These are phyloP conservation scores for Nycticryphes semicollaris DNA, from an alignment of 2,113 vertebrate species.

Conservation along the genomic window DNA sequence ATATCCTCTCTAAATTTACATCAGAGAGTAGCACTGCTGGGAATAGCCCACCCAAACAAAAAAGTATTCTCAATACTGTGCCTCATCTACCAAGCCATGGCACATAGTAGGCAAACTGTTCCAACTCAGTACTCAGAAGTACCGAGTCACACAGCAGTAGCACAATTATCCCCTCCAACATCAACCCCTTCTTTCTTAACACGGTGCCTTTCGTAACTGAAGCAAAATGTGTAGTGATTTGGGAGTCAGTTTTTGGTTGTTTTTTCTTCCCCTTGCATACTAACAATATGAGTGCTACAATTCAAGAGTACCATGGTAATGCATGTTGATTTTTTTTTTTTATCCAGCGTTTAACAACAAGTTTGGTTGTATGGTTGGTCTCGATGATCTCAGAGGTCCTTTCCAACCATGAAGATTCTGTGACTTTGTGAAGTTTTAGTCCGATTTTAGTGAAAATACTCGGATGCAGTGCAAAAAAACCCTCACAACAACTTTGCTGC, in stretches of 20 bases:
- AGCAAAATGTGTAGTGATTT: background rate
- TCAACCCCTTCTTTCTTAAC: background rate
- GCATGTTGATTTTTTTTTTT: background rate
- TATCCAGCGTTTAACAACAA: background rate
- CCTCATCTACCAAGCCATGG: background rate
- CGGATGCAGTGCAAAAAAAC: background rate
- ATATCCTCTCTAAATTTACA: background rate
- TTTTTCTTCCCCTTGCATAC: background rate
- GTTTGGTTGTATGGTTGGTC: background rate
- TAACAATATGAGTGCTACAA: background rate
- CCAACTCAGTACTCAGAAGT: background rate
- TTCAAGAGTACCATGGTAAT: background rate
- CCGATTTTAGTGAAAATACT: background rate
- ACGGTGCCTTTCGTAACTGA: background rate
- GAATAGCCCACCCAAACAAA: background rate
- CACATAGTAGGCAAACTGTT: background rate
- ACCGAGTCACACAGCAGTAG: background rate
- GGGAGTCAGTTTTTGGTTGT: background rate
- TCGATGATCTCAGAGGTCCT: no score
- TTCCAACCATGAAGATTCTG: no score
- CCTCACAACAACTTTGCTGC: conserved; percentile 32
- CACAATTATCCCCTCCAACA: background rate
- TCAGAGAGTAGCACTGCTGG: background rate
- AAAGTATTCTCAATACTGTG: background rate
- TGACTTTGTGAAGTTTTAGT: background rate